These are phyloP conservation scores for Epicauta chinensis DNA, from an alignment of 1,140 invertebrate species.

Conservation along the genomic window DNA sequence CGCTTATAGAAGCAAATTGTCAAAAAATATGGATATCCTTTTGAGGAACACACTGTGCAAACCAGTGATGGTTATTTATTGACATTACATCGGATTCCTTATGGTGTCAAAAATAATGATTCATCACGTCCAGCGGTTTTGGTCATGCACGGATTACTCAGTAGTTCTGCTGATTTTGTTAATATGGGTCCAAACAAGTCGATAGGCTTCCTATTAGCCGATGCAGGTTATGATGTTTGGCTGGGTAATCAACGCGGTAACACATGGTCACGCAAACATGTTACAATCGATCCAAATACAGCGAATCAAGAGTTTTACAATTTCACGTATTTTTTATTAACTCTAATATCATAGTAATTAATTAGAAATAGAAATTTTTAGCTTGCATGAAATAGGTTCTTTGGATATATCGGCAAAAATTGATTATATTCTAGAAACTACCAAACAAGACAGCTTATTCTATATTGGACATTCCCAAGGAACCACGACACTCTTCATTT, in stretches of 20 bases:
- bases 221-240: slow-evolving; percentile 49
- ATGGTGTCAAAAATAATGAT: slow-evolving; percentile 27
- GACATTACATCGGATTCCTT: slow-evolving; percentile 57
- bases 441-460: slow-evolving; percentile 22
- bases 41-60: slow-evolving; percentile 55
- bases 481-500: slow-evolving; percentile 55
- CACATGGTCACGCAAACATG: slow-evolving; percentile 56
- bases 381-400: slow-evolving; percentile 41
- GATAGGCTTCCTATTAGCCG: slow-evolving; percentile 33
- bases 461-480: slow-evolving; percentile 46
- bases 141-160: slow-evolving; percentile 46
- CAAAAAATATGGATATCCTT: slow-evolving; percentile 50
- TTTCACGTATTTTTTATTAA: neutral
- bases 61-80: slow-evolving; percentile 66
- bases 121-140: slow-evolving; percentile 33
- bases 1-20: slow-evolving; percentile 35
- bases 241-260: slow-evolving; percentile 66
- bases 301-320: slow-evolving; percentile 37
- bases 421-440: slow-evolving; percentile 45
- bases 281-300: slow-evolving; percentile 43
- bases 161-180: slow-evolving; percentile 34
- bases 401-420: slow-evolving; percentile 56
- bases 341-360: no score
- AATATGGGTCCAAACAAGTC: slow-evolving; percentile 27
- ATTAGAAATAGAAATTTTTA: slow-evolving; percentile 1